phyloP scores from a whole-genome alignment of 2,797 vertebrate genomes.

The Tokudaia tokunoshimensis region DNA sequence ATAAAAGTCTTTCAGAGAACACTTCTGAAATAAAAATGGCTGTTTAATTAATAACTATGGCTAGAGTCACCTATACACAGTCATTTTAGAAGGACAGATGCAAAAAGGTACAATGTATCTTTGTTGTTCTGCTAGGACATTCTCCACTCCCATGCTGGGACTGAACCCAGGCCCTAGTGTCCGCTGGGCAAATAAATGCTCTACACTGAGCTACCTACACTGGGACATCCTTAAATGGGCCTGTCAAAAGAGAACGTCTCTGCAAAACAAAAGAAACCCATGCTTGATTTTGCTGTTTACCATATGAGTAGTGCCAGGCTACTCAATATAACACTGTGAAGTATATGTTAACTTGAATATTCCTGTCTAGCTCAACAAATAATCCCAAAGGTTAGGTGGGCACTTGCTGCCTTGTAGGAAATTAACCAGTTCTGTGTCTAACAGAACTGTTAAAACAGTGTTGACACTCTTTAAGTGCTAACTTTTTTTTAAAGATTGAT shows the following conservation, averaged over 20 bases:
- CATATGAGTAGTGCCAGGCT: neutral
- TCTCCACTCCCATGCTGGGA: neutral
- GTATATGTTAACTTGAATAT: conserved; percentile 23
- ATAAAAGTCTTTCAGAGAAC: conserved; percentile 1
- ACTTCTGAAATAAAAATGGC: conserved; percentile 49
- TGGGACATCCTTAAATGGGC: neutral
- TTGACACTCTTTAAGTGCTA: neutral
- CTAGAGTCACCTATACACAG: neutral
- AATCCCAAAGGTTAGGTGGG: conserved; percentile 11
- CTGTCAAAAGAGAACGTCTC: conserved; percentile 24
- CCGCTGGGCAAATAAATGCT: neutral
- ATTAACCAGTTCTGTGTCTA: conserved; percentile 21
- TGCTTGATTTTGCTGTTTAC: conserved; percentile 53
- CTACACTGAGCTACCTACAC: neutral
- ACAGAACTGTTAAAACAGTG: neutral
- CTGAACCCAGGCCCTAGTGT: neutral
- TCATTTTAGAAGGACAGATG: conserved; percentile 37
- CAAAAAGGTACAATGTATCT: neutral
- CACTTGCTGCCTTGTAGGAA: neutral
- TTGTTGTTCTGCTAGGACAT: neutral
- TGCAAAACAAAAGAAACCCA: neutral
- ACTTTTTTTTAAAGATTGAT: neutral
- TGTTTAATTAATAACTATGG: neutral
- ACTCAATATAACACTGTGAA: neutral
- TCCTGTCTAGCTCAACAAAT: conserved; percentile 58